These are phyloP conservation scores for Caenorhabditis uteleia DNA, from an alignment of 2,888 invertebrate genomes.

Conservation along the genomic window DNA sequence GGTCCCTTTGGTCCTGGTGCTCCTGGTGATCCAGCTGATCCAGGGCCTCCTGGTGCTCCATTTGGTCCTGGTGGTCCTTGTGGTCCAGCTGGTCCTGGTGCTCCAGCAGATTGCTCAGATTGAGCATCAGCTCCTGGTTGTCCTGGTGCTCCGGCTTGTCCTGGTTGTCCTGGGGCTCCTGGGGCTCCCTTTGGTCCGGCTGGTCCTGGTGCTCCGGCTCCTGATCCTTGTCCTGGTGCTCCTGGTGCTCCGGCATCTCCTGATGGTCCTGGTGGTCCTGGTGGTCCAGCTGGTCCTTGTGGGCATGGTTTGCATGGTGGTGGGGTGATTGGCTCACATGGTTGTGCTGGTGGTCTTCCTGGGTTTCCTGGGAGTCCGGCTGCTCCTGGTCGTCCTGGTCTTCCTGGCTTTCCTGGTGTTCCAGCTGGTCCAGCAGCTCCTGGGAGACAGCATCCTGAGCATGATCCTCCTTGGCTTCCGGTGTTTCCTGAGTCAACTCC, in stretches of 20 bases:
- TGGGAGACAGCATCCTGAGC: slow-evolving; percentile 55
- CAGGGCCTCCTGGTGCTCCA: slow-evolving; percentile 47
- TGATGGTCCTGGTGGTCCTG: slow-evolving; percentile 54
- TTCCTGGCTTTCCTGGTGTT: slow-evolving; percentile 49
- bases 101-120: slow-evolving; percentile 34
- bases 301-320: slow-evolving; percentile 55
- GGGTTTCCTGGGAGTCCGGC: slow-evolving; percentile 54
- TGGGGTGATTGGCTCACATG: slow-evolving; percentile 44
- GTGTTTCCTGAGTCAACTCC: slow-evolving; percentile 20
- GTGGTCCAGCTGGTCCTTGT: slow-evolving; percentile 49
- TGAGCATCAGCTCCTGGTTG: slow-evolving; percentile 39
- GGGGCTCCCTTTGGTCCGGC: slow-evolving; percentile 51
- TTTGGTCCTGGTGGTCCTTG: slow-evolving; percentile 44
- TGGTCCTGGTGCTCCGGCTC: slow-evolving; percentile 45
- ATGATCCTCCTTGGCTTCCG: slow-evolving; percentile 39
- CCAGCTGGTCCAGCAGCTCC: slow-evolving; percentile 58
- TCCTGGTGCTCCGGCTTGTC: slow-evolving; percentile 40
- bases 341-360: slow-evolving; percentile 38
- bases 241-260: slow-evolving; percentile 49
- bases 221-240: slow-evolving; percentile 48
- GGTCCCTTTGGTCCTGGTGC: slow-evolving; percentile 52
- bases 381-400: slow-evolving; percentile 39
- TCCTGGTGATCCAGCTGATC: slow-evolving; percentile 43
- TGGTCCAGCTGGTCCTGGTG: slow-evolving; percentile 46
- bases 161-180: slow-evolving; percentile 55